Evolutionary conservation across 2,113 vertebrate species (phyloP), one percentile per base, ranked within the genome.

Genomic region (Menura novaehollandiae): DNA sequence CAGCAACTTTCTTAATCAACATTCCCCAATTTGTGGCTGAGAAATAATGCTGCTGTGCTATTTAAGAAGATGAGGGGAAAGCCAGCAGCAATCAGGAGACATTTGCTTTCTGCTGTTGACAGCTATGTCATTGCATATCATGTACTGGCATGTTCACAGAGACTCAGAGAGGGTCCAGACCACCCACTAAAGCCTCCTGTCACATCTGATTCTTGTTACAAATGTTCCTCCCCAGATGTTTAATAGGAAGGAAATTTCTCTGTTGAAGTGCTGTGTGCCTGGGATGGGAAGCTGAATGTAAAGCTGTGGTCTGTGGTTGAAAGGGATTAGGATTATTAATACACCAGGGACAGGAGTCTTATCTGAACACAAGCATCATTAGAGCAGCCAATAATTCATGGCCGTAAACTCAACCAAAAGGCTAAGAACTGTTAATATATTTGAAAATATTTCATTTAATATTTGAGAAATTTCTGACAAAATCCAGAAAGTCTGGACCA

Each of bases 101-200:
- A 0, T 46, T 73, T 73, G 43, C 19, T 43, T 63, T 21, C 88
- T 79, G 47, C 0, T 69, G 59, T 5, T 89, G 68, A 63, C 58
- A 51, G 10, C 39, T 37, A 17, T 39, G n/a, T 11, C 53, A 7
- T 2, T 28, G 16, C 22, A 9, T 24, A 3, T 28, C 1, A 1
- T 10, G 27, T 22, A 4, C 19, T 73, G 53, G 4, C 7, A 2
- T 8, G 41, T n/a, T 73, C 86, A 69, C 63, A 92, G 71, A 56
- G 82, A 39, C 37, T 44, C 4, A 12, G 4, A 16, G 19, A 12
- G 26, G 30, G 44, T 19, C 53, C 71, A 73, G 67, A 26, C 27
- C 43, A 84, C 49, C 37, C 53, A n/a, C 19, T 15, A 49, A 66
- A 82, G 5, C 9, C 51, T 85, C 19, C 12, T 85, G 75, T 32